Evolutionary conservation across 2,888 invertebrate species (phyloP).

Genomic region (Pollenia amentaria): DNA sequence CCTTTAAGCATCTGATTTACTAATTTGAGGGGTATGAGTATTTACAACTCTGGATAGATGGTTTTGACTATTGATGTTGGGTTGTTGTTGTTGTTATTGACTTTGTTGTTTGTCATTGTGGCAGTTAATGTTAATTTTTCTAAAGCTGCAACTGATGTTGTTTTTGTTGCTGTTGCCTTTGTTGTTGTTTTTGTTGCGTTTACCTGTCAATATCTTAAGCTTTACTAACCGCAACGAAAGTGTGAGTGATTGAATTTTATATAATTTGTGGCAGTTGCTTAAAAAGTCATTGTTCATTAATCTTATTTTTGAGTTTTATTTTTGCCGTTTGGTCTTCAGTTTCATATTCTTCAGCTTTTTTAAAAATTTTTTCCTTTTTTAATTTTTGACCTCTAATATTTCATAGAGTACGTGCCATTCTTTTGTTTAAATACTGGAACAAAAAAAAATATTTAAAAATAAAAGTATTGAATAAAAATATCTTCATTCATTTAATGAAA

Average conservation of each 20-base stretch:
- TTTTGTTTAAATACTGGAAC: conserved; percentile 39
- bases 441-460: conserved; percentile 25
- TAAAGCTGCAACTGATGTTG: conserved; percentile 44
- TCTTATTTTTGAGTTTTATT: conserved; percentile 62
- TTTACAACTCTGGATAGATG: conserved; percentile 16
- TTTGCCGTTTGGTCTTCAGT: conserved; percentile 58
- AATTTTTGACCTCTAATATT: conserved; percentile 75
- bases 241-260: conserved; percentile 76
- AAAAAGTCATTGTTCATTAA: conserved; percentile 73
- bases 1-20: too few species aligned
- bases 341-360: conserved; percentile 36
- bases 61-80: conserved; percentile 34
- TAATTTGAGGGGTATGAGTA: background rate
- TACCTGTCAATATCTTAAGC: conserved; percentile 73
- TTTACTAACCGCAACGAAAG: conserved; percentile 75
- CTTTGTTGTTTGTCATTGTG: conserved; percentile 66
- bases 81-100: conserved; percentile 50
- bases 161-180: conserved; percentile 33
- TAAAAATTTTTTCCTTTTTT: conserved; percentile 34
- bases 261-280: conserved; percentile 76
- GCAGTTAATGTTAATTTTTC: conserved; percentile 49
- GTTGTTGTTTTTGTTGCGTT: conserved; percentile 63
- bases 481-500: conserved; percentile 40
- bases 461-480: conserved; percentile 23
- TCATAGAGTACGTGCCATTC: conserved; percentile 73